phyloP scores from a whole-genome alignment of 2,888 invertebrate species.

The Alitta virens region DNA sequence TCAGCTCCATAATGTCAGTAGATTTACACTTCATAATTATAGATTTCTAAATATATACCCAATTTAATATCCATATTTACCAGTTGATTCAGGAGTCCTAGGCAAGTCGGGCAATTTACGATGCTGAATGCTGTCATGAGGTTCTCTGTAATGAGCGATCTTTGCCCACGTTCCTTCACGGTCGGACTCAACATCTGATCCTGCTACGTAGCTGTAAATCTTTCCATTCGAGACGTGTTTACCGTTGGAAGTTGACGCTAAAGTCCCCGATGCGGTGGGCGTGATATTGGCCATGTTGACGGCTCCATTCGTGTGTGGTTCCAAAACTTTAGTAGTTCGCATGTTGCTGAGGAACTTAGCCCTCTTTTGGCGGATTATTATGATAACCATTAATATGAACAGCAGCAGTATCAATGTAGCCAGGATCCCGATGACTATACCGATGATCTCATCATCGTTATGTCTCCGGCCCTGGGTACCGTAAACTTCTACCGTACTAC shows the following conservation, averaged over 20 bases:
- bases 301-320: constrained; percentile 8
- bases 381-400: constrained; percentile 16
- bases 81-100: constrained; percentile 33
- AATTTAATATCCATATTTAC: too few relatives aligned
- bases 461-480: constrained; percentile 1
- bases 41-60: too few relatives aligned
- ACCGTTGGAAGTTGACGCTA: constrained; percentile 32
- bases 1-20: too few relatives aligned
- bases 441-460: constrained; percentile 17
- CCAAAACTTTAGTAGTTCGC: neutral
- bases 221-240: constrained; percentile 53
- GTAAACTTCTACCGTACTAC: constrained; percentile 35
- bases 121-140: constrained; percentile 37
- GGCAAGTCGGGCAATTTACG: constrained; percentile 52
- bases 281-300: constrained; percentile 8
- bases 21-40: too few relatives aligned
- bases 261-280: neutral
- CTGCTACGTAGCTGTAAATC: constrained; percentile 56
- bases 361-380: constrained; percentile 16
- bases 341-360: constrained; percentile 13
- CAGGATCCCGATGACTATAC: constrained; percentile 17
- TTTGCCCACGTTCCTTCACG: constrained; percentile 39
- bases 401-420: constrained; percentile 17
- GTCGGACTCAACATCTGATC: constrained; percentile 45
- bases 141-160: constrained; percentile 20